Conservation (phyloP, 2,113 vertebrate species). For the Platycercus adscitus region DNA sequence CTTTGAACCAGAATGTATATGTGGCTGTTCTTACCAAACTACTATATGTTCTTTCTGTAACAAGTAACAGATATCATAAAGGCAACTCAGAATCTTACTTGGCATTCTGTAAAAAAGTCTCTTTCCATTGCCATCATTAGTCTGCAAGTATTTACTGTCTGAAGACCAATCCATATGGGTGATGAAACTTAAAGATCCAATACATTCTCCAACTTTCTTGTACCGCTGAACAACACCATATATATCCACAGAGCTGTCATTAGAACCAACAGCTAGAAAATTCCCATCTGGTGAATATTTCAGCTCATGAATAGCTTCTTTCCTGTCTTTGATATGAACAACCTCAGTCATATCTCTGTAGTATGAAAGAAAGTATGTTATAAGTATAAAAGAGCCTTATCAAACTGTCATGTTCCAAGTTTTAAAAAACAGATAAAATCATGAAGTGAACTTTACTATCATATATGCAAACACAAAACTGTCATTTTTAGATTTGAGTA, state of each 20-base stretch:
- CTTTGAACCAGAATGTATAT: not conserved
- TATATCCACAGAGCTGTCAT: conserved; percentile 93
- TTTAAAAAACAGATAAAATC: not conserved
- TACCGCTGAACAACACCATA: conserved; percentile 94
- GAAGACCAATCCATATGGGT: conserved; percentile 98
- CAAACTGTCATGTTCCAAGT: not conserved
- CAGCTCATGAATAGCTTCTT: conserved; percentile 97
- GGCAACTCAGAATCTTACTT: conserved; percentile 77
- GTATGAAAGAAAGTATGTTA: conserved; percentile 55
- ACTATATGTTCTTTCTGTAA: not conserved
- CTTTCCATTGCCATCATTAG: conserved; percentile 91
- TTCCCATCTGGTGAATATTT: conserved; percentile 96
- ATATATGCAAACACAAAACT: not conserved
- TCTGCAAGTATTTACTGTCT: conserved; percentile 95
- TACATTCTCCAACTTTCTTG: conserved; percentile 95
- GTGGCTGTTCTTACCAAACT: not conserved
- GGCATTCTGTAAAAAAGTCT: conserved; percentile 97
- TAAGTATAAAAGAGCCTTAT: conserved; percentile 36
- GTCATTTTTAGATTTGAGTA: not conserved
- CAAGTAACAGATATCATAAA: not conserved
- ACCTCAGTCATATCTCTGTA: conserved; percentile 99
- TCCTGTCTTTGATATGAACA: conserved; percentile 98
- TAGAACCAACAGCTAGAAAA: conserved; percentile 94
- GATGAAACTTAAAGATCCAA: conserved; percentile 92
- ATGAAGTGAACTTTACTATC: not conserved